phyloP scores from a whole-genome alignment of 1,140 invertebrate species.

The Leptinotarsa texana region DNA sequence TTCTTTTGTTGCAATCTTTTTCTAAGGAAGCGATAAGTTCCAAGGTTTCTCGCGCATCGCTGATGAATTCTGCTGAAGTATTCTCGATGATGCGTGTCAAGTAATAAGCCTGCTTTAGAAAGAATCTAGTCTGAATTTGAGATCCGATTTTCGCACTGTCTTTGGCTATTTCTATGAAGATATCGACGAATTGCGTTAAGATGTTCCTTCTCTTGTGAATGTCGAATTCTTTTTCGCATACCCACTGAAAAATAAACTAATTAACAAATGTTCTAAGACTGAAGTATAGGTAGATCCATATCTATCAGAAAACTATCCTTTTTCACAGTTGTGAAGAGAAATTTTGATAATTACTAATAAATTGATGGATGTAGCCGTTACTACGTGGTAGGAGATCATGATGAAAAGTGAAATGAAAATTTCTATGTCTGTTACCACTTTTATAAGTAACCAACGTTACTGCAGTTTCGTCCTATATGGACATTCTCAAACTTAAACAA shows the following conservation, averaged over 20 bases:
- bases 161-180: conserved; percentile 70
- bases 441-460: no score
- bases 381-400: no score
- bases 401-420: no score
- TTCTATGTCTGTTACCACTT: no score
- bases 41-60: conserved; percentile 31
- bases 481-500: no score
- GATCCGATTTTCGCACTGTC: conserved; percentile 64
- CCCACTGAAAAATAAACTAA: conserved; percentile 31
- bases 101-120: conserved; percentile 68
- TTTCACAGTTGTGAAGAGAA: no score
- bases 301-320: no score
- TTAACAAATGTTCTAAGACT: no score
- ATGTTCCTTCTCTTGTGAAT: conserved; percentile 48
- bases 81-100: conserved; percentile 67
- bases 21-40: conserved; percentile 38
- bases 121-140: conserved; percentile 44
- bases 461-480: no score
- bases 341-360: no score
- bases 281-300: no score
- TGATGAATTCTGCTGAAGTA: conserved; percentile 57
- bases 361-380: no score
- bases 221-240: conserved; percentile 35
- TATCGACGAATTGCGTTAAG: conserved; percentile 70
- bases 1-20: background rate